phyloP scores from a whole-genome alignment of 2,113 vertebrate genomes.

The Zosterops pallidus region DNA sequence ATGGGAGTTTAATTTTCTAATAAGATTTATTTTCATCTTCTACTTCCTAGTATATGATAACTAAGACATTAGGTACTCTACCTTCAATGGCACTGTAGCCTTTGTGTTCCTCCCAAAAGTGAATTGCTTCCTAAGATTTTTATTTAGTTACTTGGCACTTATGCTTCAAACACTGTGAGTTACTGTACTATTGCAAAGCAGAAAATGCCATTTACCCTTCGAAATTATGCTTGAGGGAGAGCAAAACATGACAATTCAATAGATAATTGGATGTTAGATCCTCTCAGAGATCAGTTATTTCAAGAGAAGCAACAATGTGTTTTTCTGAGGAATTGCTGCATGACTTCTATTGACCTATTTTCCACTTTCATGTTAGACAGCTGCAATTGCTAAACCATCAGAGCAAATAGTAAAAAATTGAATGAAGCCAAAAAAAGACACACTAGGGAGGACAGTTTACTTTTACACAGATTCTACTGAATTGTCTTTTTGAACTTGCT shows the following conservation, averaged over 20 bases:
- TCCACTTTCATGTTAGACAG: neutral
- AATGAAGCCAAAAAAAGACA: neutral
- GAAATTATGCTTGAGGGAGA: neutral
- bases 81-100: neutral
- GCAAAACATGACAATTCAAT: neutral
- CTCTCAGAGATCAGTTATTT: neutral
- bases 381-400: neutral
- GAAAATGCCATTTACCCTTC: neutral
- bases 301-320: neutral
- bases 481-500: neutral
- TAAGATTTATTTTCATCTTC: neutral
- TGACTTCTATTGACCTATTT: neutral
- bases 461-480: neutral
- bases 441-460: neutral
- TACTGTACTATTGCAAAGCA: neutral
- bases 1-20: neutral
- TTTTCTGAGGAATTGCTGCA: neutral
- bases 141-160: neutral
- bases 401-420: neutral
- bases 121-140: neutral
- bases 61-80: neutral
- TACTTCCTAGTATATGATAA: neutral
- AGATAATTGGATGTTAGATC: neutral
- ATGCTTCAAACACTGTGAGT: fast-evolving
- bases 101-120: neutral